Conservation (phyloP, 2,113 vertebrate species). For the Trematomus loennbergii region DNA sequence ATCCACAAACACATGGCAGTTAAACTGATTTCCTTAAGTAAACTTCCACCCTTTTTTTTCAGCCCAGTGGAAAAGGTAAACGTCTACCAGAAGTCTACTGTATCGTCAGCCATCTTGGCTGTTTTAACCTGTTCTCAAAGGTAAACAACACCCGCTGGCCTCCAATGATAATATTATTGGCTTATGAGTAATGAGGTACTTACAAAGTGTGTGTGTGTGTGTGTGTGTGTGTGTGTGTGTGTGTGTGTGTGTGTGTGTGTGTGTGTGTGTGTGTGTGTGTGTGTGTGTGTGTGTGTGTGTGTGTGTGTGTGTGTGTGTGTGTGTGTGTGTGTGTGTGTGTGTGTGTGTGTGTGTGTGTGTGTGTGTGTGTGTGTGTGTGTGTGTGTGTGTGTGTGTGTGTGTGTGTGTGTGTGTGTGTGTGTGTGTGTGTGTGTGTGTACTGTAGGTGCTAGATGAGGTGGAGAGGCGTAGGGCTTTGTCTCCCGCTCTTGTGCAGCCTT, state of each 20-base stretch:
- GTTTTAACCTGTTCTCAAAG: constrained; percentile 95
- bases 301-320: background rate
- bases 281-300: background rate
- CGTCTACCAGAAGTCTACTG: constrained; percentile 94
- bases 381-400: rapidly evolving
- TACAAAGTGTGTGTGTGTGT: background rate
- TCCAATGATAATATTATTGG: background rate
- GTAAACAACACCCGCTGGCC: constrained; percentile 65
- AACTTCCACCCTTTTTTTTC: constrained; percentile 1
- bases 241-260: background rate
- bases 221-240: background rate
- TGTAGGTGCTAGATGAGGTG: constrained; percentile 92
- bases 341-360: background rate
- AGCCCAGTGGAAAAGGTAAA: constrained; percentile 91
- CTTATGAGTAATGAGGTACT: background rate
- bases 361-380: background rate
- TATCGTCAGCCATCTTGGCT: constrained; percentile 93
- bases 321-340: rapidly evolving
- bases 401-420: rapidly evolving
- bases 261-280: background rate
- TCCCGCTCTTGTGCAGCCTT: constrained; percentile 92
- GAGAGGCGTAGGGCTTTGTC: constrained; percentile 92
- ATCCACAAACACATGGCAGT: background rate
- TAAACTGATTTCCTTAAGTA: background rate
- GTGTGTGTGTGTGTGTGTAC: background rate